These are phyloP conservation scores for Phylloscopus trochiloides DNA, from an alignment of 2,113 vertebrate genomes.

Conservation along the genomic window DNA sequence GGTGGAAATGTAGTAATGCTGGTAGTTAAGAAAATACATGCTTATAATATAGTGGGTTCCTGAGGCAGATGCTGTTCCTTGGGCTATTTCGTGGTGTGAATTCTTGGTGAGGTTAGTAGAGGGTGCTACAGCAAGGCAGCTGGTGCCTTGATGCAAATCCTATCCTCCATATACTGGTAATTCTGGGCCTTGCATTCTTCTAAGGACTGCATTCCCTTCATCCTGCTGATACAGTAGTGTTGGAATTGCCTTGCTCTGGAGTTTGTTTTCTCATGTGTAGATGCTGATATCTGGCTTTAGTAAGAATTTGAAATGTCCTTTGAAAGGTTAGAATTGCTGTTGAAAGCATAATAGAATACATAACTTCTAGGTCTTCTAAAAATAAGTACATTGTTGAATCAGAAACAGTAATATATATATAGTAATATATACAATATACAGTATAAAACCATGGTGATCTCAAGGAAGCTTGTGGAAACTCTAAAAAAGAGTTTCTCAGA, in stretches of 20 bases:
- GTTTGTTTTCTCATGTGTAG: not conserved
- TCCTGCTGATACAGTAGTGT: not conserved
- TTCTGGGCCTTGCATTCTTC: not conserved
- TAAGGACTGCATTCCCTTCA: not conserved
- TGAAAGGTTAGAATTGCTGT: constrained; percentile 6
- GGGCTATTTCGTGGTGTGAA: not conserved
- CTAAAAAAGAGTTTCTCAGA: not conserved
- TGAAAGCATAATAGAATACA: not conserved
- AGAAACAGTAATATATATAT: not conserved
- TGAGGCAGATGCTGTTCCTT: not conserved
- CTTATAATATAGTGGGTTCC: not conserved
- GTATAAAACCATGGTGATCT: not conserved
- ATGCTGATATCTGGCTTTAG: not conserved
- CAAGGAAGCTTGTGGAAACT: not conserved
- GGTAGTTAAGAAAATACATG: not conserved
- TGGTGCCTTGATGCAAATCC: not conserved
- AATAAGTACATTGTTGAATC: not conserved
- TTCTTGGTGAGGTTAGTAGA: not conserved
- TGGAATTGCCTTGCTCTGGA: not conserved
- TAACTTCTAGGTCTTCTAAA: constrained; percentile 2
- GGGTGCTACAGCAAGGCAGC: not conserved
- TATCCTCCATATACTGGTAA: not conserved
- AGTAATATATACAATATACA: not conserved
- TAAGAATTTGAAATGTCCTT: constrained; percentile 7
- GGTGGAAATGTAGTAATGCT: not conserved